Base-by-base conservation (phyloP, 2,113 vertebrate genomes). In the Passer domesticus region DNA sequence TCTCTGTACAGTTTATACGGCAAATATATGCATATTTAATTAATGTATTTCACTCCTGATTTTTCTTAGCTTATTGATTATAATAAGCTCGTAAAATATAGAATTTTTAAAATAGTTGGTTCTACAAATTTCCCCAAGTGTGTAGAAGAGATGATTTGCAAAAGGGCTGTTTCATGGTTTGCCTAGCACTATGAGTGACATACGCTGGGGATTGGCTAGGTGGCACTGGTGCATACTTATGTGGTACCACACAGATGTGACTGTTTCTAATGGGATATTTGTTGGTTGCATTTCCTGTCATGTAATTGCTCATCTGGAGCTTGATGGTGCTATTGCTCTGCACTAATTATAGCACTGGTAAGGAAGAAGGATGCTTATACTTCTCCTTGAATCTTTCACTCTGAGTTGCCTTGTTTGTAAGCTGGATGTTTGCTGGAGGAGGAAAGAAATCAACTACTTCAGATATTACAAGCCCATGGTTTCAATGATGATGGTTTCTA, bases 321-420 rank as follows among this genome's bases (percentile, higher is more conserved):
- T 91, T 94, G 96, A 95, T 94, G 94, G 92, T 95, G 96, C 94
- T 97, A 84, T 97, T 97, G 94, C 91, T 95, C 91, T 95, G 91
- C 35, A 64, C 69, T 95, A 89, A 95, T 97, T 94, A 89, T 14
- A 87, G 25, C 35, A 75, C 35, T 4, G 28, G 68, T 77, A 67
- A 67, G 31, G 62, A 82, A 92, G 82, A 82, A 39, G 50, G 30
- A 33, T 22, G 50, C 13, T 67, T 17, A 7, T 15, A 33, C 24
- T 50, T 73, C 35, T 88, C 31, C 59, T 95, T 82, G 27, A 62
- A 41, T 27, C 8, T 84, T 90, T 89, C 43, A 60, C 6, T n/a
- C 28, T 15, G 37, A 21, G 19, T 37, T 89, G 10, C 30, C 44
- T 41, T 70, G 47, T 58, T 77, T 88, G 35, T 35, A n/a, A 72